phyloP scores from a whole-genome alignment of 2,888 invertebrate species.

The Leucania comma region DNA sequence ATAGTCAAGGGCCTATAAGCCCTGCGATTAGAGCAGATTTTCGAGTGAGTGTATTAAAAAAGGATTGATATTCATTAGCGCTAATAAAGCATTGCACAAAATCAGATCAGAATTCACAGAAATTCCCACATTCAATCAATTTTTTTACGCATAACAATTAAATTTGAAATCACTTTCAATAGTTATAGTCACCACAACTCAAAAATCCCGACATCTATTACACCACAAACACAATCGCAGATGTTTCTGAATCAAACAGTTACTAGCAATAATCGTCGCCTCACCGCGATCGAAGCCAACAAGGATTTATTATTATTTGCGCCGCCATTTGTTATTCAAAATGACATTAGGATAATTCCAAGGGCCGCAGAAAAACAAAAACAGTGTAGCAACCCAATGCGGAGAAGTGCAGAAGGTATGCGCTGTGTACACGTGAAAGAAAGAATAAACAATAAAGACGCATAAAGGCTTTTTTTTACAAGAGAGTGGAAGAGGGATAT shows the following conservation, averaged over 20 bases:
- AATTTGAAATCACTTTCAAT: background rate
- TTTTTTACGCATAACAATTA: background rate
- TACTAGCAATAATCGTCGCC: conserved; percentile 13
- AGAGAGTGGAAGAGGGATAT: too few relatives aligned
- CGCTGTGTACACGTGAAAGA: background rate
- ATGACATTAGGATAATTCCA: conserved; percentile 55
- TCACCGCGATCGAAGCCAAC: conserved; percentile 26
- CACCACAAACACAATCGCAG: conserved; percentile 27
- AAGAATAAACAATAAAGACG: background rate
- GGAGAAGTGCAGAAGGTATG: conserved; percentile 19
- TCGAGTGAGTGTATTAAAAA: too few relatives aligned
- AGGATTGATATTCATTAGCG: too few relatives aligned
- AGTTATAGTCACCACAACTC: background rate
- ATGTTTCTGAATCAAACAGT: conserved; percentile 37
- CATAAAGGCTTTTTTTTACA: too few relatives aligned
- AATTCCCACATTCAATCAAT: too few relatives aligned
- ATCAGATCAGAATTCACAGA: too few relatives aligned
- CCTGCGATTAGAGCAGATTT: too few relatives aligned
- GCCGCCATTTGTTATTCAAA: conserved; percentile 65
- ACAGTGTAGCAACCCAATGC: background rate
- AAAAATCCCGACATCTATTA: conserved; percentile 15
- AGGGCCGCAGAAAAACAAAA: conserved; percentile 50
- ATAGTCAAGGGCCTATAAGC: too few relatives aligned
- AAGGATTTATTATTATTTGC: conserved; percentile 58
- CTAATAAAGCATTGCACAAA: too few relatives aligned